Evolutionary conservation across 1,140 invertebrate genomes (phyloP).

Genomic region (Ectropis grisescens): DNA sequence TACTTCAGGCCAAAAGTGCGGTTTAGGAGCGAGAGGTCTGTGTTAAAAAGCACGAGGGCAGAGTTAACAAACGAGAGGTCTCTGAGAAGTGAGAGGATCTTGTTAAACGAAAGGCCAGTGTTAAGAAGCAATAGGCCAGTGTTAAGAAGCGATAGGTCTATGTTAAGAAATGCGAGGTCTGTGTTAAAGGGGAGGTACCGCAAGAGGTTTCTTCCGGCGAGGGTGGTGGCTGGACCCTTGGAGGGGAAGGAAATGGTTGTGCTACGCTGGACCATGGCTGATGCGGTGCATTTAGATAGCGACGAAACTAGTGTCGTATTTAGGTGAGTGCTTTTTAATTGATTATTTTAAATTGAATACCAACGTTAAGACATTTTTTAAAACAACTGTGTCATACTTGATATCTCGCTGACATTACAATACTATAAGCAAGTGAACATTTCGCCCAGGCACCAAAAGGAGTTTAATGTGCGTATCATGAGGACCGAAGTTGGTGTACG

Average conservation of each 20-base stretch:
- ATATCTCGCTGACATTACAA: too few species aligned
- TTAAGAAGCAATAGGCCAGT: conserved; percentile 31
- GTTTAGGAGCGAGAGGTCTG: too few species aligned
- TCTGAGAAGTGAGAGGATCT: conserved; percentile 20
- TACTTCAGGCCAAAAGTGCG: background rate
- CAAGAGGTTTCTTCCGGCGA: conserved; percentile 33
- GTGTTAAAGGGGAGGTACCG: conserved; percentile 25
- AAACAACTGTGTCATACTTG: too few species aligned
- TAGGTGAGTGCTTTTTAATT: conserved; percentile 38
- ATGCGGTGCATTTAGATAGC: conserved; percentile 33
- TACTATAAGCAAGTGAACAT: too few species aligned
- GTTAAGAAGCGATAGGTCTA: conserved; percentile 21
- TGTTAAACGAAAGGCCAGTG: conserved; percentile 30
- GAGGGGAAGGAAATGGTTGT: conserved; percentile 26
- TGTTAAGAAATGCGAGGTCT: conserved; percentile 30
- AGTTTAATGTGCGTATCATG: too few species aligned
- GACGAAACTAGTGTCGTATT: conserved; percentile 55
- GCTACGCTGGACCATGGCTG: conserved; percentile 45
- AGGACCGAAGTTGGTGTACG: too few species aligned
- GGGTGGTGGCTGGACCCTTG: conserved; percentile 42
- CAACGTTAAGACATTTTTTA: too few species aligned
- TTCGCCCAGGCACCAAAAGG: too few species aligned
- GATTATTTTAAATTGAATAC: too few species aligned
- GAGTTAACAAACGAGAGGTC: conserved; percentile 21
- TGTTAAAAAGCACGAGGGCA: too few species aligned